Conservation (phyloP, 2,113 vertebrate species). For the Zosterops pallidus region DNA sequence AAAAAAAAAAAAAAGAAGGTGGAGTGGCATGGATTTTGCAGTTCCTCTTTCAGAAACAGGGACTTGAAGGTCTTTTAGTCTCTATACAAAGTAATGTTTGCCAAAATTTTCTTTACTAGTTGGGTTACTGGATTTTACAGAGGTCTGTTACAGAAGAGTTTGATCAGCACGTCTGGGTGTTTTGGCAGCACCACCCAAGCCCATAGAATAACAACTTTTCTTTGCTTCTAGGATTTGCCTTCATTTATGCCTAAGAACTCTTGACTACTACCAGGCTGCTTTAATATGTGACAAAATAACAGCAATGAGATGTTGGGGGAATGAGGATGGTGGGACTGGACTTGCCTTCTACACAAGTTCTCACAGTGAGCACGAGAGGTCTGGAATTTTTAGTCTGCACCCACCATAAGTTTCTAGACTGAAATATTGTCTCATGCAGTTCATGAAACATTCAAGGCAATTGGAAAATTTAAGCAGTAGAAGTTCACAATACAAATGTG, state of each 20-base stretch:
- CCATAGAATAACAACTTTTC: neutral
- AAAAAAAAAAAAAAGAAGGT: neutral
- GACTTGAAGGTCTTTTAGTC: neutral
- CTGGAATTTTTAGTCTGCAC: neutral
- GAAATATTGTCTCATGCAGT: neutral
- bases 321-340: neutral
- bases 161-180: neutral
- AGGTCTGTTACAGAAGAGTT: neutral
- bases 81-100: neutral
- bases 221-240: neutral
- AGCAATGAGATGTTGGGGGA: rapidly evolving
- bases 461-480: neutral
- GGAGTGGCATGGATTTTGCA: neutral
- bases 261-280: neutral
- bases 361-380: neutral
- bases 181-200: neutral
- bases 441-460: neutral
- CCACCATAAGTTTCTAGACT: neutral
- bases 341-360: neutral
- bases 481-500: neutral
- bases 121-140: neutral
- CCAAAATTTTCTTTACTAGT: neutral
- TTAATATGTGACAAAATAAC: neutral
- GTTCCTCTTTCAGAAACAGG: neutral
- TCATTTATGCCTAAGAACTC: neutral